A percentile compares a stretch with the other conserved stretches of the same genome.
Evolutionary conservation across 2,113 vertebrate genomes (phyloP).

Genomic region (Cyphomyrus plagiostoma): DNA sequence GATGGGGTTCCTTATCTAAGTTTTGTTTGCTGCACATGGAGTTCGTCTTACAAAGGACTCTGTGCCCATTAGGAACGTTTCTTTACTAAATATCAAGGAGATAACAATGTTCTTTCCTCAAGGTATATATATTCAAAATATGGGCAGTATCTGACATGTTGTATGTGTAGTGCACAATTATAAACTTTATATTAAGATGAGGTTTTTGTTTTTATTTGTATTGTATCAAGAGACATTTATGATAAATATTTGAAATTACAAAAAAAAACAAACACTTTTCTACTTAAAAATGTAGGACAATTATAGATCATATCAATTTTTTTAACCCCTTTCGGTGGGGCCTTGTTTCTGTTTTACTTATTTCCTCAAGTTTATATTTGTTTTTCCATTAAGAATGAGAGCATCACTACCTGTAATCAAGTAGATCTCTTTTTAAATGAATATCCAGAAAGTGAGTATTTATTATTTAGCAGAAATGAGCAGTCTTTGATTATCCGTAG

Average conservation of each 20-base stretch:
- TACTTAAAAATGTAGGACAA: neutral
- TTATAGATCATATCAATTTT: neutral
- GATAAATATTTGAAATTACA: neutral
- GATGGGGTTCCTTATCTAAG: neutral
- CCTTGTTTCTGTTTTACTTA: neutral
- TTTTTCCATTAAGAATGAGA: neutral
- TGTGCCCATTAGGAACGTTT: neutral
- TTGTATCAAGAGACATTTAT: neutral
- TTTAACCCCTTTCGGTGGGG: neutral
- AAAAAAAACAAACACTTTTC: neutral
- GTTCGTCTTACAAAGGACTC: neutral
- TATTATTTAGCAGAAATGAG: neutral
- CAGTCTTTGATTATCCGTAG: neutral
- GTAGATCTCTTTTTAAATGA: neutral
- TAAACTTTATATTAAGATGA: neutral
- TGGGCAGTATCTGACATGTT: neutral
- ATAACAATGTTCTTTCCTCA: neutral
- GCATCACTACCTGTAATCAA: neutral
- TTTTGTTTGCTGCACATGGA: neutral
- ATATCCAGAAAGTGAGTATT: neutral
- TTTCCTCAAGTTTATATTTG: neutral
- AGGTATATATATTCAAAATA: neutral
- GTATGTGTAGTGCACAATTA: neutral
- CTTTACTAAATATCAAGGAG: neutral
- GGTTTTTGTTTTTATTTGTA: neutral